Evolutionary conservation across 2,113 vertebrate genomes (phyloP), one percentile per base, ranked within the genome.

Genomic region (Bubo scandiacus): DNA sequence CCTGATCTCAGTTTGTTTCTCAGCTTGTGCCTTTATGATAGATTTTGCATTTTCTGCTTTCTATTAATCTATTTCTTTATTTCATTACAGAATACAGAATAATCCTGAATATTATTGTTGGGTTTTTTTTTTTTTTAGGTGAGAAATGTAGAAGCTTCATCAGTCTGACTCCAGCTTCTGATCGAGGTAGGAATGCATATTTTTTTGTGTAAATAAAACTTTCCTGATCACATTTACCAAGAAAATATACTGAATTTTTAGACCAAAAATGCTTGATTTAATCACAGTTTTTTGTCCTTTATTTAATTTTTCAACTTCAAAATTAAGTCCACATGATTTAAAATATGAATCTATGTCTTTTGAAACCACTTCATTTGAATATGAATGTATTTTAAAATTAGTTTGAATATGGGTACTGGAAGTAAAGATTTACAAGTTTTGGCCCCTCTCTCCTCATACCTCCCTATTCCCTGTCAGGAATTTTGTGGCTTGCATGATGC

Each of bases 111-210:
- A 61, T 47, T 10, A 34, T 81, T 85, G 86, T 75, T 15, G 55
- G 9, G 26, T 29, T 16, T 79, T 71, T 20, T 34, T 74, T 19
- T 94, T 80, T 98, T 97, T 43, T 96, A 99, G 99, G 98, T 88
- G 99, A 99, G 93, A 98, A 97, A 45, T 99, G 99, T 88, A 98
- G 98, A 95, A 99, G 98, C 93, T 99, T 99, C 95, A 97, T 98
- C 81, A 98, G 98, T 51, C 96, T 99, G 47, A 98, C 99, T 45
- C 99, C 99, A 73, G 92, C 98, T 59, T 97, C 99, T 73, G 99
- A 99, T 96, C 97, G 97, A 99, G 99, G 99, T 99, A 98, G 96
- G 70, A 40, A 51, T 26, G 10, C 27, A 6, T 30, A 49, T 87
- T 55, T 54, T 79, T 75, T 32, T 81, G 22, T 65, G 5, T 49